Evolutionary conservation across 2,797 vertebrate species (phyloP).

Genomic region (Artibeus lituratus): DNA sequence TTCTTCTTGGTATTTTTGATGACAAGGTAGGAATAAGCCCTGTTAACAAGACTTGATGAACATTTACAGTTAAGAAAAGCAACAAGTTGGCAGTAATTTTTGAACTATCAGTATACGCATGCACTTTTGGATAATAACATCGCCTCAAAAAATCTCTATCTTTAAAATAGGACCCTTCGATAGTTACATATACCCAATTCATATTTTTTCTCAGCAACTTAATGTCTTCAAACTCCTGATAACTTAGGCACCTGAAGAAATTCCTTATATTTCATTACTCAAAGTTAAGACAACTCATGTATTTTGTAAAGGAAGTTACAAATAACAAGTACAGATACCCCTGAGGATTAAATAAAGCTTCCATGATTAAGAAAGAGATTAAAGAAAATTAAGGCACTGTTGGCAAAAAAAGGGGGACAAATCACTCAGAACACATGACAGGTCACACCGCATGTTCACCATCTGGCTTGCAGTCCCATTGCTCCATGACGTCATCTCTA

Average conservation of each 20-base stretch:
- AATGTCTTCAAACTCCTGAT: background rate
- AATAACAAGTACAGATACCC: background rate
- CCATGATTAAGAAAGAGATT: background rate
- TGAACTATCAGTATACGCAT: background rate
- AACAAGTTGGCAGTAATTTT: background rate
- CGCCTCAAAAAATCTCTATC: background rate
- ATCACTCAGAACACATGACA: background rate
- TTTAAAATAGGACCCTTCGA: background rate
- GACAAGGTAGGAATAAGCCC: background rate
- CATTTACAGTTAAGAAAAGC: background rate
- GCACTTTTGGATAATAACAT: background rate
- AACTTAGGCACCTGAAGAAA: background rate
- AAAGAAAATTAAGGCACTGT: background rate
- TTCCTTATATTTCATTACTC: background rate
- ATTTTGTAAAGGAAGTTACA: background rate
- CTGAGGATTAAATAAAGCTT: background rate
- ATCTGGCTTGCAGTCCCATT: background rate
- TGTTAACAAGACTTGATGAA: background rate
- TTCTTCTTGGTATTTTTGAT: background rate
- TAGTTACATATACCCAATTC: background rate
- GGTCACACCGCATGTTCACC: fast-evolving
- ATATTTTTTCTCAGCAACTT: background rate
- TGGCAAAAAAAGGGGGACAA: background rate
- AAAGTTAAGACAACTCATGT: background rate
- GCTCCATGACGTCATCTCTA: background rate